Conservation (phyloP, 2,888 invertebrate genomes). For the Drosophila neonasuta region DNA sequence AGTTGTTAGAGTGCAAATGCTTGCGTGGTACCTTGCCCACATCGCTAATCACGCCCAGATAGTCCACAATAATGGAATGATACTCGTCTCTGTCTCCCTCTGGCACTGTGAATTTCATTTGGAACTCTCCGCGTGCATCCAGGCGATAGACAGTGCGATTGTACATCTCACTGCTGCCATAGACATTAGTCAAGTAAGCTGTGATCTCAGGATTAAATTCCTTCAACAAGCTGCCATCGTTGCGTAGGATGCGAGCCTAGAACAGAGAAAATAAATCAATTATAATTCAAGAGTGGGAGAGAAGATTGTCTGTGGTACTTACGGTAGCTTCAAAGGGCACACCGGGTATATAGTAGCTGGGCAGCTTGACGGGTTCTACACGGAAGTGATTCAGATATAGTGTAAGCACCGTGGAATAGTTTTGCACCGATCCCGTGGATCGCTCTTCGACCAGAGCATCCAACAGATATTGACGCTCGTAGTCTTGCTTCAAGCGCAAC, state of each 20-base stretch:
- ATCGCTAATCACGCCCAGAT: constrained; percentile 86
- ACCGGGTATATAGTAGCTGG: constrained; percentile 96
- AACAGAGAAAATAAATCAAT: neutral
- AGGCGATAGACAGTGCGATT: constrained; percentile 78
- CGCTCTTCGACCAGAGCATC: constrained; percentile 96
- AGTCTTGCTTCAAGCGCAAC: constrained; percentile 90
- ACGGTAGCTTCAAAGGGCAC: constrained; percentile 86
- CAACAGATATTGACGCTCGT: constrained; percentile 90
- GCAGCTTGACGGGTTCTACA: constrained; percentile 90
- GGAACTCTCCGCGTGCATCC: constrained; percentile 77
- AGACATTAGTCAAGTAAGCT: constrained; percentile 79
- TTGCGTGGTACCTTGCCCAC: constrained; percentile 80
- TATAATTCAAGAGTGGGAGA: too few species aligned
- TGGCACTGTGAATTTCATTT: constrained; percentile 81
- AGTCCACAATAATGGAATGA: constrained; percentile 84
- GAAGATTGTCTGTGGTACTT: constrained; percentile 13
- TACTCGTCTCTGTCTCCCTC: constrained; percentile 78
- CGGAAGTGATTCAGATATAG: constrained; percentile 91
- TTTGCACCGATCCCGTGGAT: constrained; percentile 91
- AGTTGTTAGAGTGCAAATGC: constrained; percentile 75
- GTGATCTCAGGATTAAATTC: constrained; percentile 85
- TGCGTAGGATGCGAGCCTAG: constrained; percentile 87
- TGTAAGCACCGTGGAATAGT: constrained; percentile 89
- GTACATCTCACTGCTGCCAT: constrained; percentile 81
- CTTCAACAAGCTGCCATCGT: constrained; percentile 87